A percentile compares a stretch with the other conserved stretches of the same genome.
Conservation (phyloP, 2,888 invertebrate genomes). For the Cabera pusaria region DNA sequence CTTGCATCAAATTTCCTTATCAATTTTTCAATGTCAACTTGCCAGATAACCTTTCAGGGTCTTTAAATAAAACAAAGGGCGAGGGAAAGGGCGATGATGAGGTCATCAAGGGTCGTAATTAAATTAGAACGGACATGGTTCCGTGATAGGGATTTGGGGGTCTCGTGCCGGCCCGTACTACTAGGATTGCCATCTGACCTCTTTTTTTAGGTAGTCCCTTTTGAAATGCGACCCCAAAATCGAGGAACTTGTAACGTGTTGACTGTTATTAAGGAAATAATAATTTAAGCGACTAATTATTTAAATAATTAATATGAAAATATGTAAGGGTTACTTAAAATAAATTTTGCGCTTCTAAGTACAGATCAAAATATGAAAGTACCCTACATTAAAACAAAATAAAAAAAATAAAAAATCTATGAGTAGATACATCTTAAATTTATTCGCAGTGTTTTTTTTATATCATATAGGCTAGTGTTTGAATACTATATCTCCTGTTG, state of each 20-base stretch:
- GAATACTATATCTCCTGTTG: too few relatives aligned
- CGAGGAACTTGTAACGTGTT: constrained; percentile 1
- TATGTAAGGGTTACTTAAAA: too few relatives aligned
- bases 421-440: too few relatives aligned
- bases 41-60: constrained; percentile 42
- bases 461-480: too few relatives aligned
- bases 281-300: too few relatives aligned
- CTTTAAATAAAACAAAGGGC: constrained; percentile 56
- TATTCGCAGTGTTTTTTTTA: too few relatives aligned
- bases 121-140: constrained; percentile 49
- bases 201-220: constrained; percentile 3
- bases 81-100: constrained; percentile 55
- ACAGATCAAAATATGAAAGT: too few relatives aligned
- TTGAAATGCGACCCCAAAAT: constrained; percentile 1
- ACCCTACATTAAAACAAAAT: too few relatives aligned
- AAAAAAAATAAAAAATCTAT: too few relatives aligned
- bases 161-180: constrained; percentile 1
- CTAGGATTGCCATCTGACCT: constrained; percentile 10
- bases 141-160: constrained; percentile 16
- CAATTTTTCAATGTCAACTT: constrained; percentile 52
- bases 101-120: constrained; percentile 63
- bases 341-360: too few relatives aligned
- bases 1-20: constrained; percentile 30
- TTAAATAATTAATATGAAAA: too few relatives aligned
- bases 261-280: constrained; percentile 1